Conservation (phyloP, 2,888 invertebrate genomes). For the Diarsia brunnea region DNA sequence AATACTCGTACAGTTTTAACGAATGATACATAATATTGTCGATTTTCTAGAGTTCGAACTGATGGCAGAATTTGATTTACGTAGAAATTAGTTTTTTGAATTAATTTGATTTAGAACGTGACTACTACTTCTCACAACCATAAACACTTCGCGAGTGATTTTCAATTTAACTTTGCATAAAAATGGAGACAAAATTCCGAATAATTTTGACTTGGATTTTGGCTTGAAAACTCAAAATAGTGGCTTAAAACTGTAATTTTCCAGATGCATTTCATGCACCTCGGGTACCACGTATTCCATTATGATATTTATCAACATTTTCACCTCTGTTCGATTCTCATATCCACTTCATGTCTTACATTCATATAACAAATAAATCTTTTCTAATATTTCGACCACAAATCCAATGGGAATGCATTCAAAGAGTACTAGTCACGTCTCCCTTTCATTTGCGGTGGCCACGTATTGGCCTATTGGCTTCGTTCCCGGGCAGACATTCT, state of each 20-base stretch:
- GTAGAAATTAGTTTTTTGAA: neutral
- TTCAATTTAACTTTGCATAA: neutral
- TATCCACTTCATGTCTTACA: neutral
- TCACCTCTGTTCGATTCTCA: neutral
- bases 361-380: conserved; percentile 15
- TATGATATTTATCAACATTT: too few species aligned
- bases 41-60: neutral
- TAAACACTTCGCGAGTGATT: neutral
- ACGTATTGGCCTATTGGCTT: conserved; percentile 71
- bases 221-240: conserved; percentile 2
- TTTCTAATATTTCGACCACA: conserved; percentile 11
- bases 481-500: conserved; percentile 55
- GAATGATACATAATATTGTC: neutral
- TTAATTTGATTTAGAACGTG: neutral
- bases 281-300: too few species aligned
- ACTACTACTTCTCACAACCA: neutral
- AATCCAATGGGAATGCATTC: conserved; percentile 33
- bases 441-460: conserved; percentile 75
- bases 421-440: conserved; percentile 70
- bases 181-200: neutral
- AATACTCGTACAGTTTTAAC: neutral
- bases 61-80: neutral
- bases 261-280: neutral
- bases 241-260: neutral
- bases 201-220: conserved; percentile 1